Percentiles rank a stretch among this genome's conserved stretches.
Conservation (phyloP, 1,140 invertebrate genomes). For the Bombus breviceps region DNA sequence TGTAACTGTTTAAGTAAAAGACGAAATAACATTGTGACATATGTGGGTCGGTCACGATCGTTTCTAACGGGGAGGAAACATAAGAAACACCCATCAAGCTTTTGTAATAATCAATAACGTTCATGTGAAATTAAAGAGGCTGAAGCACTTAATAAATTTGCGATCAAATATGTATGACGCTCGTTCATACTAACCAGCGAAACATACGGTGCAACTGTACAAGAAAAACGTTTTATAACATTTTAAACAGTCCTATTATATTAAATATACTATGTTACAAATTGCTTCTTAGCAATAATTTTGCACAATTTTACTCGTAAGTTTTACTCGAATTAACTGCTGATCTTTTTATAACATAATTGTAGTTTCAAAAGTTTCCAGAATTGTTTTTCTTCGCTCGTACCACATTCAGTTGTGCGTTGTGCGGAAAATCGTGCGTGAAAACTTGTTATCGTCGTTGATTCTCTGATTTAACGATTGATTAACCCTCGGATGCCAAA, state of each 20-base stretch:
- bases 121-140: slow-evolving; percentile 15
- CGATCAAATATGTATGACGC: slow-evolving; percentile 2
- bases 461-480: not conserved
- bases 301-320: slow-evolving; percentile 20
- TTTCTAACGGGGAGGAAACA: not conserved
- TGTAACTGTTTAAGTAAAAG: slow-evolving; percentile 19
- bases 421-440: not conserved
- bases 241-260: slow-evolving; percentile 23
- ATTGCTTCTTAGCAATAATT: slow-evolving; percentile 25
- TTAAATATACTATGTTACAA: slow-evolving; percentile 18
- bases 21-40: not conserved
- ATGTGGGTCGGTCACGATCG: not conserved
- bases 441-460: not conserved
- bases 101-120: slow-evolving; percentile 19
- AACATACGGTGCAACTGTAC: slow-evolving; percentile 13
- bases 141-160: slow-evolving; percentile 23
- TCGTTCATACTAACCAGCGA: slow-evolving; percentile 3
- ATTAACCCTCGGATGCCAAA: not conserved
- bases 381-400: not conserved
- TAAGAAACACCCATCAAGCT: not conserved
- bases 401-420: not conserved
- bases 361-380: not conserved
- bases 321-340: not conserved
- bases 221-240: slow-evolving; percentile 41
- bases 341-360: not conserved